Percentiles rank a stretch among this genome's conserved stretches.
Evolutionary conservation across 2,888 invertebrate genomes (phyloP).

Genomic region (Volucella inanis): DNA sequence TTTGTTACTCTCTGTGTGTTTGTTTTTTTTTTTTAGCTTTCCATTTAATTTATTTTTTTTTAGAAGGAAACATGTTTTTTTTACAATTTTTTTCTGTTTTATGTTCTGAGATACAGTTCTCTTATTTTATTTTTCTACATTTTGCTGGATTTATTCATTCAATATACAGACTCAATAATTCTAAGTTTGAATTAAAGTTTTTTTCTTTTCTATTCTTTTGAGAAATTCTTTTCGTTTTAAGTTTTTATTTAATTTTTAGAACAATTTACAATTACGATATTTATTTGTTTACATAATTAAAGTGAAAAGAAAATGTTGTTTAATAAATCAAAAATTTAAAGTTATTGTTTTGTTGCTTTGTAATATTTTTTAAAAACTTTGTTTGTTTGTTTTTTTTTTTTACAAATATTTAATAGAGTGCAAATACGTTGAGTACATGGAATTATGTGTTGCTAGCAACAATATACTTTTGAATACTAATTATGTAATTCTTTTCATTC

Average conservation of each 20-base stretch:
- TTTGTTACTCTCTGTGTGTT: conserved; percentile 37
- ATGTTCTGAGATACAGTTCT: background rate
- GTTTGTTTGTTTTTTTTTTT: background rate
- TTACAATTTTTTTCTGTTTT: background rate
- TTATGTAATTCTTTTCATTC: conserved; percentile 1
- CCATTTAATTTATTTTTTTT: background rate
- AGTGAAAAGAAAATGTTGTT: conserved; percentile 2
- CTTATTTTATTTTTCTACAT: background rate
- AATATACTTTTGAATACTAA: conserved; percentile 21
- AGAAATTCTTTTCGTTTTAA: conserved; percentile 12
- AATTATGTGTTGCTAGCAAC: conserved; percentile 47
- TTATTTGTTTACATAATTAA: background rate
- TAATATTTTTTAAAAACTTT: conserved; percentile 5
- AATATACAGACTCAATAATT: conserved; percentile 24
- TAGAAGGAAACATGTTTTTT: background rate
- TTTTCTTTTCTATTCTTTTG: background rate
- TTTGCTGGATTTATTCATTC: background rate
- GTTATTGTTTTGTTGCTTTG: too few relatives aligned
- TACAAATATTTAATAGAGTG: conserved; percentile 36
- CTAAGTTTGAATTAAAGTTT: conserved; percentile 7
- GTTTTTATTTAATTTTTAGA: background rate
- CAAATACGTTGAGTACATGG: conserved; percentile 52
- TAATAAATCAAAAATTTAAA: conserved; percentile 10
- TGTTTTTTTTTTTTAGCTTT: conserved; percentile 4
- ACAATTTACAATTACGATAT: background rate